phyloP scores from a whole-genome alignment of 2,797 vertebrate species.

The Arnoldichthys spilopterus region DNA sequence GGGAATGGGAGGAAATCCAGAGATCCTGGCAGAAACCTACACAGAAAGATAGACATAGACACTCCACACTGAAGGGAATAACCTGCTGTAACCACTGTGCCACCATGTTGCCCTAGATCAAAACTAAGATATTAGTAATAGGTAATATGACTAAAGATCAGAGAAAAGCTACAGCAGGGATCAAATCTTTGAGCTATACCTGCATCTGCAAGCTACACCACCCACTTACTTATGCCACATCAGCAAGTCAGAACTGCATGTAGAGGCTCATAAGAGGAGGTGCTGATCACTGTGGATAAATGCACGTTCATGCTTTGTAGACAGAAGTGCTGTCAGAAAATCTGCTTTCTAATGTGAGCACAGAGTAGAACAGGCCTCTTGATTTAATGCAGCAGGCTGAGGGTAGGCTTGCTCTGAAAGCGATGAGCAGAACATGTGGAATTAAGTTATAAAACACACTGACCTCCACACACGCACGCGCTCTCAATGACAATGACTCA shows the following conservation, averaged over 20 bases:
- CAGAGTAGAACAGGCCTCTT: conserved; percentile 5
- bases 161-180: no score
- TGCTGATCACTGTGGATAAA: conserved; percentile 15
- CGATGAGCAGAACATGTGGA: conserved; percentile 19
- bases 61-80: no score
- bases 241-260: background rate
- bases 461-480: conserved; percentile 47
- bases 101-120: no score
- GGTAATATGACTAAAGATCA: no score
- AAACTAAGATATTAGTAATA: no score
- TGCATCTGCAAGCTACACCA: no score
- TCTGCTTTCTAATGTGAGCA: conserved; percentile 19
- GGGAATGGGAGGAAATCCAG: no score
- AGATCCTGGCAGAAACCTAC: no score
- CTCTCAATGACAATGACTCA: conserved; percentile 52
- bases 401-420: conserved; percentile 19
- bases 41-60: no score
- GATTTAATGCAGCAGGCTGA: conserved; percentile 24
- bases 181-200: no score
- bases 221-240: no score
- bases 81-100: no score
- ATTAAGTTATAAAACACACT: conserved; percentile 51
- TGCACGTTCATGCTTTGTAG: background rate
- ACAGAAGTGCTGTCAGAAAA: conserved; percentile 7
- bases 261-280: background rate